Evolutionary conservation across 1,140 invertebrate genomes (phyloP).

Genomic region (Meloidogyne hapla): DNA sequence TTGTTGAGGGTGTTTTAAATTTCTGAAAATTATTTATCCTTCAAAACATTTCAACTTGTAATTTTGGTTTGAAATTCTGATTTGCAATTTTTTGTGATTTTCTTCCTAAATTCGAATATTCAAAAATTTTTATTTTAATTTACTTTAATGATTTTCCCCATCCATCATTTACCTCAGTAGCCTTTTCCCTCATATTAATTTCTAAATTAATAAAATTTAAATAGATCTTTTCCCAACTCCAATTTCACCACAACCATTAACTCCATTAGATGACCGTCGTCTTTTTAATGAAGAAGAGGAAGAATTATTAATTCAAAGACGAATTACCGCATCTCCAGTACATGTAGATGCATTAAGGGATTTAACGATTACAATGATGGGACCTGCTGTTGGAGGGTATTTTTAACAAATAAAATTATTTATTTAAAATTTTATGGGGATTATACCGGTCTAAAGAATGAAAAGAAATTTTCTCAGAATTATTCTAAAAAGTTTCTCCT

Average conservation of each 20-base stretch:
- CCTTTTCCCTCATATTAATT: not conserved
- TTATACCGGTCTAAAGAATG: no score
- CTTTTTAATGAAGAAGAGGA: constrained; percentile 9
- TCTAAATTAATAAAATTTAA: not conserved
- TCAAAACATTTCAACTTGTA: not conserved
- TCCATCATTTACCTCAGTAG: no score
- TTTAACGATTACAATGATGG: constrained; percentile 22
- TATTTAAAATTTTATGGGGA: not conserved
- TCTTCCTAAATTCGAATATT: not conserved
- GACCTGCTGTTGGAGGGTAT: constrained; percentile 28
- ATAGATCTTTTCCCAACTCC: constrained; percentile 6
- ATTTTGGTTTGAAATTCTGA: no score
- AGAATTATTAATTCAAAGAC: not conserved
- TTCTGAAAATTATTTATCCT: no score
- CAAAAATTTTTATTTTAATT: no score
- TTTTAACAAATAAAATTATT: not conserved
- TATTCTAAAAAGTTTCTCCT: no score
- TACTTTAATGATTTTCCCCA: no score
- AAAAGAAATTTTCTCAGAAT: no score
- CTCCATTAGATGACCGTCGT: not conserved
- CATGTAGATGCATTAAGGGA: constrained; percentile 20
- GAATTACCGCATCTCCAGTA: not conserved
- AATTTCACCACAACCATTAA: constrained; percentile 13
- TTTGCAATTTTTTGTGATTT: not conserved
- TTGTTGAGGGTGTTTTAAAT: no score